phyloP scores from a whole-genome alignment of 2,797 vertebrate genomes.

The Hyperoplus lanceolatus region DNA sequence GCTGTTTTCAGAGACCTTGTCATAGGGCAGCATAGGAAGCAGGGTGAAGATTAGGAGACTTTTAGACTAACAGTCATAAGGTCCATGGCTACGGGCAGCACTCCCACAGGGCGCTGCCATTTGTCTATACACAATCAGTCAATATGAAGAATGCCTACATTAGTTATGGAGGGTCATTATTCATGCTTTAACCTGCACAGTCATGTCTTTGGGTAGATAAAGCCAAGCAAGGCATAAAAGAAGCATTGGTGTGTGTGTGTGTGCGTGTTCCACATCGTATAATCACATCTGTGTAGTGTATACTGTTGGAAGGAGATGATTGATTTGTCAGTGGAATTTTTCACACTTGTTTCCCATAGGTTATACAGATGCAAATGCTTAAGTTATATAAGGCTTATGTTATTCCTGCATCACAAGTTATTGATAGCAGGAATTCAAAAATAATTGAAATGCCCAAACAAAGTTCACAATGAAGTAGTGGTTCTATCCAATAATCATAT shows the following conservation, averaged over 20 bases:
- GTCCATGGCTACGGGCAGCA: conserved; percentile 85
- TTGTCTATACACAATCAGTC: conserved; percentile 61
- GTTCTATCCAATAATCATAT: conserved; percentile 72
- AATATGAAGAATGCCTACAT: conserved; percentile 45
- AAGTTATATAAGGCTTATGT: conserved; percentile 21
- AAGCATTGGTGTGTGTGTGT: conserved; percentile 32
- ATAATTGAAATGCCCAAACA: conserved; percentile 53
- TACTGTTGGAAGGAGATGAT: conserved; percentile 39
- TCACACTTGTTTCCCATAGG: conserved; percentile 43
- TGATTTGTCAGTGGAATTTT: conserved; percentile 34
- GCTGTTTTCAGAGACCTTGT: conserved; percentile 30
- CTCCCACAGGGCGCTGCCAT: conserved; percentile 65
- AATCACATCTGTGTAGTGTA: conserved; percentile 29
- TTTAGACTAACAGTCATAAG: conserved; percentile 85
- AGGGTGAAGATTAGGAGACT: conserved; percentile 34
- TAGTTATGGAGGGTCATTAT: conserved; percentile 38
- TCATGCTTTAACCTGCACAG: conserved; percentile 54
- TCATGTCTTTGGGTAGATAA: conserved; percentile 72
- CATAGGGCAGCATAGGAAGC: conserved; percentile 40
- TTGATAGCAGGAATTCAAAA: conserved; percentile 35
- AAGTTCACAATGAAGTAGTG: conserved; percentile 72
- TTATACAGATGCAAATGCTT: conserved; percentile 51
- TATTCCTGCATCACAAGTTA: conserved; percentile 13
- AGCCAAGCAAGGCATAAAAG: conserved; percentile 62
- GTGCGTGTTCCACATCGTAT: conserved; percentile 43